Conservation (phyloP, 2,797 vertebrate species). For the Halcyon badia region DNA sequence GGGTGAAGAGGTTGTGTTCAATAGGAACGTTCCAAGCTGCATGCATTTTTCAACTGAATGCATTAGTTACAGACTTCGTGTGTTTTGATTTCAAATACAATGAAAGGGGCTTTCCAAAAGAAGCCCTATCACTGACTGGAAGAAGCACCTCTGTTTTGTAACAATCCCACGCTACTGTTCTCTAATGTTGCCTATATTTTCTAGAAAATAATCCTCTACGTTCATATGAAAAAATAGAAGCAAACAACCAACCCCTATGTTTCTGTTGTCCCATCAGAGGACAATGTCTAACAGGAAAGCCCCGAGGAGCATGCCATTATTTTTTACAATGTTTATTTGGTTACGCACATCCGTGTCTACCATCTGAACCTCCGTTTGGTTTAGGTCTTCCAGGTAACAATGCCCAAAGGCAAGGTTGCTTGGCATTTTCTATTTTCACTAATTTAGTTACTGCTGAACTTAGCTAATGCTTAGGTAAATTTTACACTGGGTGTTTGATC, state of each 20-base stretch:
- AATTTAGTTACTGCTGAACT: background rate
- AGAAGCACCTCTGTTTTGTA: conserved; percentile 12
- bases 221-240: background rate
- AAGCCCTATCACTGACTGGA: conserved; percentile 30
- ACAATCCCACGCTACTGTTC: background rate
- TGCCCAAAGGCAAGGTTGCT: background rate
- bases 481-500: background rate
- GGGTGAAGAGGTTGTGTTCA: background rate
- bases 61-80: background rate
- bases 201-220: conserved; percentile 21
- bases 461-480: background rate
- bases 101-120: conserved; percentile 57
- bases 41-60: background rate
- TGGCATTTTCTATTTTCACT: background rate
- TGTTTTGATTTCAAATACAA: conserved; percentile 42
- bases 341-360: fast-evolving
- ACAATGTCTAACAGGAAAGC: background rate
- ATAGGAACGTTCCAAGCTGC: background rate
- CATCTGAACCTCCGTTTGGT: background rate
- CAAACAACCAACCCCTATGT: background rate
- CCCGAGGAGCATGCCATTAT: background rate
- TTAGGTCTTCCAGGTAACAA: background rate
- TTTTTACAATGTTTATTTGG: background rate
- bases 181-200: background rate
- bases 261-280: background rate